Evolutionary conservation across 64 coral and sea anemone genomes (phyloP), one percentile per base, ranked within the genome.

Genomic region (Exaiptasia diaphana): DNA sequence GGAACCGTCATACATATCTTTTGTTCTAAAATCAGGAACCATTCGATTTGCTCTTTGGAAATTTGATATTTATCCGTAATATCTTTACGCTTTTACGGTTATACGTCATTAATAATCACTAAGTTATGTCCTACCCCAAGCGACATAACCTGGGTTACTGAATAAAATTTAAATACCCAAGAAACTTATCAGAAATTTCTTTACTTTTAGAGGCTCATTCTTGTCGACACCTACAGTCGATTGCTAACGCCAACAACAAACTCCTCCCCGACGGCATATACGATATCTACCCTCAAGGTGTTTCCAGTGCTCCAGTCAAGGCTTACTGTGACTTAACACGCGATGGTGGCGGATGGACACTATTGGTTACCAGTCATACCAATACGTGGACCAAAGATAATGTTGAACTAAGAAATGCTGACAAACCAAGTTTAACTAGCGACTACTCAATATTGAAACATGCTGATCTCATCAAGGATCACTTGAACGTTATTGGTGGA

Each of bases 271-370:
- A 93, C 23, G 91, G 78, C 3, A 9, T 78, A 17, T 93, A 93
- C 71, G 78, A 73, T 45, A 93, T 93, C 10, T 83, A 83, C 33
- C 91, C 91, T 1, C 69, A 67, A 21, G 60, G 78, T 5, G 13
- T 35, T 1, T 24, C 38, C 4, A 50, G 56, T 31, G 24, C 69
- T 0, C 77, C 85, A 52, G 53, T 93, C 8, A 12, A 50, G 30
- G 60, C 58, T 1, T 88, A 83, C 41, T 93, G 91, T 68, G 91
- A 93, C 59, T 88, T 93, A 85, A 68, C 91, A 83, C 91, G 91
- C 79, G 91, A 93, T 12, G 91, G 91, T 14, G 91, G 91, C 4
- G 91, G 91, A n/a, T 93, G 91, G 91, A 93, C 91, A 1, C 64
- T 93, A 64, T 67, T 93, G 78, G 91, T 93, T 67, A 82, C 78